Conservation (phyloP, 2,113 vertebrate genomes). For the Delphinapterus leucas region DNA sequence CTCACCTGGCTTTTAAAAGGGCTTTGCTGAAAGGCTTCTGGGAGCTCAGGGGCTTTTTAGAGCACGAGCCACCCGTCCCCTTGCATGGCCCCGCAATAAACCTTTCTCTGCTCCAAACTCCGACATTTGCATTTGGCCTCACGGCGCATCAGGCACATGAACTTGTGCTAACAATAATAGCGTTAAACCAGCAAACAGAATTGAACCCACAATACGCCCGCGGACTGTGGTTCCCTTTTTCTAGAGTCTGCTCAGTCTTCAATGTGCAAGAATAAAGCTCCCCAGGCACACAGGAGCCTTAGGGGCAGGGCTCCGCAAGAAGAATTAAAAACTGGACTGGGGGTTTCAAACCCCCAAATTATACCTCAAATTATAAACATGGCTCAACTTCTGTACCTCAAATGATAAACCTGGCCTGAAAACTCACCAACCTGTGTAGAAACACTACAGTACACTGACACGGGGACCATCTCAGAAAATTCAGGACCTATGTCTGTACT, state of each 20-base stretch:
- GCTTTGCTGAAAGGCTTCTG: too few species aligned
- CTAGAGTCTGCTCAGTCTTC: background rate
- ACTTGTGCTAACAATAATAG: background rate
- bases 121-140: fast-evolving
- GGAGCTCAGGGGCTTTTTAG: background rate
- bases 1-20: too few species aligned
- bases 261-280: background rate
- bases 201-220: background rate
- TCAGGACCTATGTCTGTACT: background rate
- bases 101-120: background rate
- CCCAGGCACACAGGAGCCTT: background rate
- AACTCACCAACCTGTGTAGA: background rate
- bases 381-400: background rate
- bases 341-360: background rate
- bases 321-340: background rate
- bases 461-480: background rate
- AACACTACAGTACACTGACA: background rate
- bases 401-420: background rate
- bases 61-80: background rate
- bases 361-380: background rate
- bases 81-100: background rate
- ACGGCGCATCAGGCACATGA: fast-evolving
- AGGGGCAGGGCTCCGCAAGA: background rate
- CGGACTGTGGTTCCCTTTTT: background rate
- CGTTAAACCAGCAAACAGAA: background rate